Percentiles rank a stretch among this genome's conserved stretches.
These are phyloP conservation scores for Molanna angustata DNA, from an alignment of 2,888 invertebrate species.

Conservation along the genomic window DNA sequence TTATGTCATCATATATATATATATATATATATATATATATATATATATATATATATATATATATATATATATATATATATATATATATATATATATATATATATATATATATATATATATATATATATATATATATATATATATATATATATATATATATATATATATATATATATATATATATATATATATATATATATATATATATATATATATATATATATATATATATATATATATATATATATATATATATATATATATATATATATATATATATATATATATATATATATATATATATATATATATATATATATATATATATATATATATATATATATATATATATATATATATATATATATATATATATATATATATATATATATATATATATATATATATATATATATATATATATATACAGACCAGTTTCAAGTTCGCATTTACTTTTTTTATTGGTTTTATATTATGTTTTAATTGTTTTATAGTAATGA, in stretches of 20 bases:
- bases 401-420: neutral
- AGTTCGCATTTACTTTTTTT: no score
- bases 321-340: neutral
- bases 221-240: neutral
- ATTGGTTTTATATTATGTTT: no score
- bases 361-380: neutral
- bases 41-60: neutral
- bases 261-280: neutral
- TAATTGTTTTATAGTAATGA: no score
- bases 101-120: neutral
- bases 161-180: neutral
- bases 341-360: neutral
- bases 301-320: neutral
- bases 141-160: neutral
- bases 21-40: neutral
- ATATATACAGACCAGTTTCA: neutral
- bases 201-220: neutral
- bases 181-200: neutral
- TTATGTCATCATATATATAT: neutral
- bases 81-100: neutral
- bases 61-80: neutral
- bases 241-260: neutral
- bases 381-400: neutral
- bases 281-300: neutral
- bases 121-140: neutral